Base-by-base conservation (phyloP, 2,113 vertebrate species). In the Tragelaphus buxtoni region DNA sequence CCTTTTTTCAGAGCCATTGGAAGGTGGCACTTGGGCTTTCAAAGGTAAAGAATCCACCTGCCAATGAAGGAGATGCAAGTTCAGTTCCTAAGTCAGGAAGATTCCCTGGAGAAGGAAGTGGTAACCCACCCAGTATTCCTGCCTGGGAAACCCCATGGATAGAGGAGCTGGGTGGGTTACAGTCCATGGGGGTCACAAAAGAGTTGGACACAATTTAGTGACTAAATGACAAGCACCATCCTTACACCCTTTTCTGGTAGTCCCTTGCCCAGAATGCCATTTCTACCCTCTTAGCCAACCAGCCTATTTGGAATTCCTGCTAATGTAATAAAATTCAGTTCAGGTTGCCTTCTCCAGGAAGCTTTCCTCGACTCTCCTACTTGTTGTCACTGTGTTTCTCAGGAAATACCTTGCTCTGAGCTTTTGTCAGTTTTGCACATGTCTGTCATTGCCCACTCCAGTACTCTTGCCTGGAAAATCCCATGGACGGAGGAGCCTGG, bases 1-100 rank as follows among this genome's bases (percentile, higher is more conserved):
- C 10, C 9, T 14, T 9, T 4, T 11, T 9, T 3, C n/a, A 20
- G 1, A 1, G 30, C 47, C n/a, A 95, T 22, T 0, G 65, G n/a
- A 69, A 39, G n/a, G 65, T 69, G n/a, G 35, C 18, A 5, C 35
- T 42, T 26, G 22, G 39, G 22, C 22, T 26, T 74, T 74, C 69
- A 74, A 0, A 13, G 39, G 69, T 26, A 74, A 7, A 42, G 35
- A 74, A 74, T 42, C 39, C 0, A 0, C 69, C 69, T 72, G 10
- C 69, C 69, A 74, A 7, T 74, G 35, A 1, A 74, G 69, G 39
- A 74, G 39, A 42, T 26, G 22, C 0, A 3, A 74, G 69, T 74
- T 74, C 69, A 74, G 22, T 74, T 11, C 69, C 69, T 42, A 39
- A 74, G 18, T 74, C 39, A 26, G 69, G 11, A 74, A 74, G 10